Conservation (phyloP, 2,113 vertebrate species). For the Paedocypris sp. region DNA sequence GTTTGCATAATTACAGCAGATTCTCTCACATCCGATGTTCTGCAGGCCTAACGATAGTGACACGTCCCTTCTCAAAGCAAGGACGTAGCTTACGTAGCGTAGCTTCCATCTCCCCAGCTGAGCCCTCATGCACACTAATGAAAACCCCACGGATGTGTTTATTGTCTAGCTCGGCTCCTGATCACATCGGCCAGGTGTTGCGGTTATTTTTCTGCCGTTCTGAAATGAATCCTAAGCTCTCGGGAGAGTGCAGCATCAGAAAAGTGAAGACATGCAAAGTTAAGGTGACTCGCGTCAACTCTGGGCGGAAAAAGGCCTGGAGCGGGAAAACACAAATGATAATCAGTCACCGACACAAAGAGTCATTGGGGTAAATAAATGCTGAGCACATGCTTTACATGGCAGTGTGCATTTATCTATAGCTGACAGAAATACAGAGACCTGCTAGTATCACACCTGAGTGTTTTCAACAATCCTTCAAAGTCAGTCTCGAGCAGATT, state of each 20-base stretch:
- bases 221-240: constrained; percentile 8
- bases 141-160: constrained; percentile 19
- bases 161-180: constrained; percentile 19
- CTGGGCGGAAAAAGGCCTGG: neutral
- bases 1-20: neutral
- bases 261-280: constrained; percentile 3
- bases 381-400: neutral
- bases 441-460: neutral
- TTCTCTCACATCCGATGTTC: neutral
- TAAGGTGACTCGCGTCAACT: neutral
- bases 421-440: neutral
- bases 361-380: neutral
- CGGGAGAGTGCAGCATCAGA: neutral
- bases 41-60: neutral
- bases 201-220: constrained; percentile 13
- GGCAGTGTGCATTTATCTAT: neutral
- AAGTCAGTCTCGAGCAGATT: neutral
- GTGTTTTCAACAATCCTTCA: neutral
- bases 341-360: neutral
- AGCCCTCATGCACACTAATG: constrained; percentile 15
- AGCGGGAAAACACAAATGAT: neutral
- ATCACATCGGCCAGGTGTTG: constrained; percentile 20
- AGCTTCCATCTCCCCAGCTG: constrained; percentile 7
- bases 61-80: neutral
- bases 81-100: neutral